These are phyloP conservation scores for Tetheella fluctuosa DNA, from an alignment of 2,888 invertebrate species.

Conservation along the genomic window DNA sequence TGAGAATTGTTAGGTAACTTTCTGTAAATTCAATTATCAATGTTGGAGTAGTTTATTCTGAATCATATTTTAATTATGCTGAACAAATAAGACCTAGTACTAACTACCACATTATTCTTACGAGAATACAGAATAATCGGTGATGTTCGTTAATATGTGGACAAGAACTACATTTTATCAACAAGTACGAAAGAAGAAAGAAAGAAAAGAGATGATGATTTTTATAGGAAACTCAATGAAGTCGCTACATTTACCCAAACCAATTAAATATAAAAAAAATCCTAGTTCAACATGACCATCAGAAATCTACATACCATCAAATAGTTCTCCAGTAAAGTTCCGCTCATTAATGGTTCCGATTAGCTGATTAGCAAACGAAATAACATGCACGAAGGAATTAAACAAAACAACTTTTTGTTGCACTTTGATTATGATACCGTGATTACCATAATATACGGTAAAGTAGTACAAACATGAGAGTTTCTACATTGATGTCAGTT, in stretches of 20 bases:
- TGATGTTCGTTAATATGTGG: too few relatives aligned
- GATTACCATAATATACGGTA: background rate
- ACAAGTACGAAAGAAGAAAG: too few relatives aligned
- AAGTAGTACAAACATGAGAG: background rate
- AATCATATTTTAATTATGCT: background rate
- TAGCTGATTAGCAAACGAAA: conserved; percentile 10
- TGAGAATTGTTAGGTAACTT: background rate
- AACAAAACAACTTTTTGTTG: conserved; percentile 9
- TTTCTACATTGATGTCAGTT: background rate
- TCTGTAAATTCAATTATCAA: background rate
- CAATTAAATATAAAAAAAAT: background rate
- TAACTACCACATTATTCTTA: background rate
- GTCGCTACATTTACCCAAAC: too few relatives aligned
- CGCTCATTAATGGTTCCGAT: conserved; percentile 3
- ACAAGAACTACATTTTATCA: too few relatives aligned
- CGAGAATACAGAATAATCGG: too few relatives aligned
- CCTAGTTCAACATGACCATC: background rate
- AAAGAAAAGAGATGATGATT: too few relatives aligned
- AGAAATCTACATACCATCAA: background rate
- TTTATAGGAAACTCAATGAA: too few relatives aligned
- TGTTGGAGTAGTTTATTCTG: background rate
- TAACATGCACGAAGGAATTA: conserved; percentile 7
- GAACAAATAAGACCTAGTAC: background rate
- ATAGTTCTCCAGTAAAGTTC: conserved; percentile 1
- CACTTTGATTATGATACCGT: background rate